A percentile compares a stretch with the other conserved stretches of the same genome.
phyloP scores from a whole-genome alignment of 2,888 invertebrate species.

The Xanthostigma xanthostigma region DNA sequence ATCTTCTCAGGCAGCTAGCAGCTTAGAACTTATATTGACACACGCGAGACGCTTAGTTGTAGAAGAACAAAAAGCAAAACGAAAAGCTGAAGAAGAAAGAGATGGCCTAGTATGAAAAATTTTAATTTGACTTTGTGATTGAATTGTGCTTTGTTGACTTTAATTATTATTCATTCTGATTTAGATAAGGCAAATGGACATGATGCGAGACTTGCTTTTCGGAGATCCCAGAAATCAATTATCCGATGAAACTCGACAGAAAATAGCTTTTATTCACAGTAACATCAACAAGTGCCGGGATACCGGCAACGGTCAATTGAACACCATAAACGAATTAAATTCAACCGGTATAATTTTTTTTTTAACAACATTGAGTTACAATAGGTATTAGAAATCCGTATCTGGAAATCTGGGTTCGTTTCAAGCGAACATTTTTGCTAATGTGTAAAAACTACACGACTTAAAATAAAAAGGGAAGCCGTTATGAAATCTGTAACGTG shows the following conservation, averaged over 20 bases:
- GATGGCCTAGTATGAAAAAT: slow-evolving; percentile 43
- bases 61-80: slow-evolving; percentile 56
- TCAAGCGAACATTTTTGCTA: too few species aligned
- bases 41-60: slow-evolving; percentile 70
- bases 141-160: neutral
- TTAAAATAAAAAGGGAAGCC: too few species aligned
- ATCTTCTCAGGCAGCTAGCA: slow-evolving; percentile 53
- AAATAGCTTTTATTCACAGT: slow-evolving; percentile 60
- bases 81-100: slow-evolving; percentile 54
- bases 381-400: too few species aligned
- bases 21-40: slow-evolving; percentile 65
- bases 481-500: too few species aligned
- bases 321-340: slow-evolving; percentile 23
- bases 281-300: slow-evolving; percentile 36
- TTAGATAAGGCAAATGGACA: slow-evolving; percentile 41
- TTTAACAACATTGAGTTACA: neutral
- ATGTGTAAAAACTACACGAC: too few species aligned
- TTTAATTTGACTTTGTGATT: neutral
- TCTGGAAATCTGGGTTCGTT: too few species aligned
- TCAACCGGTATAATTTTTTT: slow-evolving; percentile 5
- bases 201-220: slow-evolving; percentile 58
- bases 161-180: slow-evolving; percentile 20
- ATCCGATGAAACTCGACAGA: slow-evolving; percentile 68
- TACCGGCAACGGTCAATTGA: slow-evolving; percentile 14
- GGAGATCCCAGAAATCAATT: slow-evolving; percentile 49